Conservation (phyloP, 2,113 vertebrate genomes). For the Nerophis lumbriciformis region DNA sequence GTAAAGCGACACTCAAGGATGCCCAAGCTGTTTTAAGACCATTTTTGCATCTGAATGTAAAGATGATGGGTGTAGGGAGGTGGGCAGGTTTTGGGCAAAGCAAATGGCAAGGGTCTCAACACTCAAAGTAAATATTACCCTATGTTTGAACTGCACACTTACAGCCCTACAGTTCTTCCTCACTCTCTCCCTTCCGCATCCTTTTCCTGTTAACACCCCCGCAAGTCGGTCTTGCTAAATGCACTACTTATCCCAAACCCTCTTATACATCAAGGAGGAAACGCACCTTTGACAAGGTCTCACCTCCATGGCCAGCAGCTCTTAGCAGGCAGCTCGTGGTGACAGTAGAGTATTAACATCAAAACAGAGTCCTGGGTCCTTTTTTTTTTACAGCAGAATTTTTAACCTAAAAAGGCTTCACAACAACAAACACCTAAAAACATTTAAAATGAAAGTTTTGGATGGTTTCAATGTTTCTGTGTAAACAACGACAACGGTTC, state of each 20-base stretch:
- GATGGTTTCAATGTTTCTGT: too few species aligned
- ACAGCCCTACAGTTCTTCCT: conserved; percentile 53
- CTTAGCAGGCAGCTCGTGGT: conserved; percentile 26
- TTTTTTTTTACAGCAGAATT: too few species aligned
- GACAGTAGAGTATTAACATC: conserved; percentile 25
- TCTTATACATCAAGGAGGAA: conserved; percentile 63
- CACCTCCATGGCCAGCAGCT: conserved; percentile 45
- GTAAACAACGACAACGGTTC: too few species aligned
- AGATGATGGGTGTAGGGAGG: conserved; percentile 38
- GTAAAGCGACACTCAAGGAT: conserved; percentile 46
- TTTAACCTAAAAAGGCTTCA: conserved; percentile 9
- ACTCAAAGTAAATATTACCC: conserved; percentile 68
- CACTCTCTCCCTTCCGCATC: conserved; percentile 40
- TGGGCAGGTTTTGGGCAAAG: conserved; percentile 46
- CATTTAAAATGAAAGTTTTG: too few species aligned
- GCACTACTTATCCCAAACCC: conserved; percentile 55
- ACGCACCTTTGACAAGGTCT: conserved; percentile 62
- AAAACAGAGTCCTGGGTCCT: background rate
- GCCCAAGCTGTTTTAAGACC: conserved; percentile 49
- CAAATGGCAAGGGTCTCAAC: conserved; percentile 68
- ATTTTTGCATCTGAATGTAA: conserved; percentile 60
- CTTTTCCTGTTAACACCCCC: conserved; percentile 53
- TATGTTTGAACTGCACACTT: conserved; percentile 75
- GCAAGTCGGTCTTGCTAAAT: conserved; percentile 54
- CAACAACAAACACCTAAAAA: conserved; percentile 12